Evolutionary conservation across 2,888 invertebrate genomes (phyloP).

Genomic region (Hemicrepidius hirtus): DNA sequence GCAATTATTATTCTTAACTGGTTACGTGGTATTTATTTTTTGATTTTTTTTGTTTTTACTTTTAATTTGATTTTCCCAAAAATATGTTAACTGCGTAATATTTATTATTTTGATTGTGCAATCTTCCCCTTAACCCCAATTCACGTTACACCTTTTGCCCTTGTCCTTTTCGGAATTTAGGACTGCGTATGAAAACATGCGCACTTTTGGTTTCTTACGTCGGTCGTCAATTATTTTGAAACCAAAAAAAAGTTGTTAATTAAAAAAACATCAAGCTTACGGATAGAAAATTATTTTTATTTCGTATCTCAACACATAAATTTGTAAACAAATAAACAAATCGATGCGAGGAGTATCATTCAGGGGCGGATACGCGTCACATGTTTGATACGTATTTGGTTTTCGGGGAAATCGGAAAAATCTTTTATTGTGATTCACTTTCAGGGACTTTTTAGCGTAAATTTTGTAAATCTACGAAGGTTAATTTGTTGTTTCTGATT

Average conservation of each 20-base stretch:
- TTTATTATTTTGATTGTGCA: slow-evolving; percentile 18
- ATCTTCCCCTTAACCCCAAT: slow-evolving; percentile 8
- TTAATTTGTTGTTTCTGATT: too few species aligned
- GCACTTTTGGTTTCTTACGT: slow-evolving; percentile 7
- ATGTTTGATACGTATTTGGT: too few species aligned
- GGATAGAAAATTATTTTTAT: too few species aligned
- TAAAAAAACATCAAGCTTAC: too few species aligned
- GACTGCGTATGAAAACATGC: slow-evolving; percentile 11
- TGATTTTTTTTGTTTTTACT: background rate
- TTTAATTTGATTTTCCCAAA: background rate
- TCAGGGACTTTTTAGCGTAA: too few species aligned
- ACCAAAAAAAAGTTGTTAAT: too few species aligned
- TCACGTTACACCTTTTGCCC: slow-evolving; percentile 1
- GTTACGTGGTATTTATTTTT: slow-evolving; percentile 40
- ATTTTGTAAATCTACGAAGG: too few species aligned
- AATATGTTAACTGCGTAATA: background rate
- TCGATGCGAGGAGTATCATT: too few species aligned
- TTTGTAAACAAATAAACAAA: background rate
- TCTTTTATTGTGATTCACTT: too few species aligned
- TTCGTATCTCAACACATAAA: background rate
- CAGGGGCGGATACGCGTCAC: too few species aligned
- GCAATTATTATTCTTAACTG: slow-evolving; percentile 20
- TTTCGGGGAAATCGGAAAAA: too few species aligned
- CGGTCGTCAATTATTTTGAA: background rate
- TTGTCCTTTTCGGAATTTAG: background rate